phyloP scores from a whole-genome alignment of 2,113 vertebrate species.

The Manacus vitellinus region DNA sequence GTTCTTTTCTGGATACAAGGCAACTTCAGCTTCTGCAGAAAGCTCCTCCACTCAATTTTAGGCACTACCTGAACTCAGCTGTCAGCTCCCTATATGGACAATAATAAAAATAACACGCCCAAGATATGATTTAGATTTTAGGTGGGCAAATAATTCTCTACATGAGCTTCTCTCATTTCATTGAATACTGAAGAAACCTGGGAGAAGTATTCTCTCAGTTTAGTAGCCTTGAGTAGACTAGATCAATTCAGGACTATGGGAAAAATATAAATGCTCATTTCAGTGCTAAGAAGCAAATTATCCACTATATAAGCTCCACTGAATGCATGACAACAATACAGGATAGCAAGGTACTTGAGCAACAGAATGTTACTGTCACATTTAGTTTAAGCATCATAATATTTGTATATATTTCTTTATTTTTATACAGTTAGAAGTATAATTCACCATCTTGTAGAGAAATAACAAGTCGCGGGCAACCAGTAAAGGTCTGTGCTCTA shows the following conservation, averaged over 20 bases:
- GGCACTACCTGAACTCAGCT: neutral
- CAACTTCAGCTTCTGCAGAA: neutral
- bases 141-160: neutral
- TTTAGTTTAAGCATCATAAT: neutral
- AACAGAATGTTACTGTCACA: neutral
- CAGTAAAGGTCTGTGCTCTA: neutral
- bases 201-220: neutral
- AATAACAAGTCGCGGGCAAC: neutral
- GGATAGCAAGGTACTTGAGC: neutral
- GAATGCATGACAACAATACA: neutral
- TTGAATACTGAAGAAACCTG: neutral
- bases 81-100: neutral
- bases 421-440: neutral
- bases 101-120: neutral
- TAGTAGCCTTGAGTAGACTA: neutral
- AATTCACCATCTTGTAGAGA: neutral
- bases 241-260: neutral
- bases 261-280: neutral
- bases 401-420: neutral
- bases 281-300: neutral
- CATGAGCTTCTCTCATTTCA: neutral
- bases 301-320: neutral
- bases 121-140: neutral
- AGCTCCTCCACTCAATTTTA: rapidly evolving
- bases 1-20: neutral